Conservation (phyloP, 2,113 vertebrate species). For the Naja naja region DNA sequence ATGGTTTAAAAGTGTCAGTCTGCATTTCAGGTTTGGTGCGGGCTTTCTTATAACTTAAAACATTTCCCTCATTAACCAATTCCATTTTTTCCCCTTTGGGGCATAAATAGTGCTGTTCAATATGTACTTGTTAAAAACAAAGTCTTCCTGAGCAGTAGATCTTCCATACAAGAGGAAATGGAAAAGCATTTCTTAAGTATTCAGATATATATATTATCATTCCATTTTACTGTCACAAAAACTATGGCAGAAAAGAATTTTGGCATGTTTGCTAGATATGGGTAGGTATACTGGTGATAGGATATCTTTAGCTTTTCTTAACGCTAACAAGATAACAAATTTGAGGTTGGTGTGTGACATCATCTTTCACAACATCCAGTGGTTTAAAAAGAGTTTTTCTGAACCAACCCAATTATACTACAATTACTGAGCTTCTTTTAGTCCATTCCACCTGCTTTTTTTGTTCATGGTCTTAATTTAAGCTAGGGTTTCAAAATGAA, state of each 20-base stretch:
- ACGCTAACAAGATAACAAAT: too few relatives aligned
- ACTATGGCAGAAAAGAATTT: not conserved
- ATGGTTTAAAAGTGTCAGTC: not conserved
- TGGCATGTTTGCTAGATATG: not conserved
- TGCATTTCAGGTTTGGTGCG: not conserved
- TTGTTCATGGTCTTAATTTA: not conserved
- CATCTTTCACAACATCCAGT: not conserved
- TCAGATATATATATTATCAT: not conserved
- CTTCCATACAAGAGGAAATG: not conserved
- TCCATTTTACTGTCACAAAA: not conserved
- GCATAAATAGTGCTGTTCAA: not conserved
- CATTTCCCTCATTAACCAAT: not conserved
- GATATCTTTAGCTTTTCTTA: not conserved
- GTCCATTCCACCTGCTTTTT: not conserved
- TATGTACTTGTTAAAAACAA: not conserved
- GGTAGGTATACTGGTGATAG: not conserved
- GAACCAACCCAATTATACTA: not conserved
- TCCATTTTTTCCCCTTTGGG: not conserved
- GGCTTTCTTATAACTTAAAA: not conserved
- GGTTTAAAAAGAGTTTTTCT: not conserved
- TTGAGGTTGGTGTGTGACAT: not conserved
- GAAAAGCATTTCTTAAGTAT: not conserved
- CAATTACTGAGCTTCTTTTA: not conserved
- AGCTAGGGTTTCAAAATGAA: not conserved
- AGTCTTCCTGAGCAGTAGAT: not conserved